phyloP scores from a whole-genome alignment of 2,113 vertebrate genomes.

The Elgaria multicarinata region DNA sequence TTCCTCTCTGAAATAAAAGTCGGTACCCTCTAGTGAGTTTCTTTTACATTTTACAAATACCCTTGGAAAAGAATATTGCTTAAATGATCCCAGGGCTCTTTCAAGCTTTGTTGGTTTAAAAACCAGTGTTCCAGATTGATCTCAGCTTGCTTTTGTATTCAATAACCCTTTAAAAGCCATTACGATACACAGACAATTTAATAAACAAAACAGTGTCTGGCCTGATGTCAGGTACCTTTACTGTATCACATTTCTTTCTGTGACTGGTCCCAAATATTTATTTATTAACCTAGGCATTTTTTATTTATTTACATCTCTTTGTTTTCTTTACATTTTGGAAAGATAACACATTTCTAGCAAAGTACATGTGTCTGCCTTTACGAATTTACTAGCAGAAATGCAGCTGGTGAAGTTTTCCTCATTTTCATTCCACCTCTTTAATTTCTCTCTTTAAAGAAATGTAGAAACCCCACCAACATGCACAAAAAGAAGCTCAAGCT shows the following conservation, averaged over 20 bases:
- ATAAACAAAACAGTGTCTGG: constrained; percentile 25
- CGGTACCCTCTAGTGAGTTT: constrained; percentile 21
- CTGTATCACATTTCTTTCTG: constrained; percentile 34
- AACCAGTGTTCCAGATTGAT: constrained; percentile 14
- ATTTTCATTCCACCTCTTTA: not conserved
- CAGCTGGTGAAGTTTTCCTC: not conserved
- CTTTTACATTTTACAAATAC: constrained; percentile 22
- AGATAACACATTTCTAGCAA: not conserved
- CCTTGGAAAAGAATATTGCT: constrained; percentile 42
- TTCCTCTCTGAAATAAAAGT: constrained; percentile 18
- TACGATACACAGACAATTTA: constrained; percentile 16
- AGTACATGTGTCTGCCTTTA: not conserved
- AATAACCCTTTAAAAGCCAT: not conserved
- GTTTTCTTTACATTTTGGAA: not conserved
- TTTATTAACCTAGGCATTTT: constrained; percentile 49
- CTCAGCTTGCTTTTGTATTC: constrained; percentile 5
- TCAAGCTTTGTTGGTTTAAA: constrained; percentile 46
- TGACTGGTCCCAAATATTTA: constrained; percentile 45
- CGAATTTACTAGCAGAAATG: not conserved
- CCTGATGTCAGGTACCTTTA: not conserved
- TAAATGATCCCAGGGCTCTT: constrained; percentile 4
- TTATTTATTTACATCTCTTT: constrained; percentile 49
- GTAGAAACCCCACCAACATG: not conserved
- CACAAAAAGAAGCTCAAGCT: not conserved
- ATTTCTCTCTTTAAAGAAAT: not conserved